Conservation (phyloP, 2,113 vertebrate species). For the Cochlearius cochlearius region DNA sequence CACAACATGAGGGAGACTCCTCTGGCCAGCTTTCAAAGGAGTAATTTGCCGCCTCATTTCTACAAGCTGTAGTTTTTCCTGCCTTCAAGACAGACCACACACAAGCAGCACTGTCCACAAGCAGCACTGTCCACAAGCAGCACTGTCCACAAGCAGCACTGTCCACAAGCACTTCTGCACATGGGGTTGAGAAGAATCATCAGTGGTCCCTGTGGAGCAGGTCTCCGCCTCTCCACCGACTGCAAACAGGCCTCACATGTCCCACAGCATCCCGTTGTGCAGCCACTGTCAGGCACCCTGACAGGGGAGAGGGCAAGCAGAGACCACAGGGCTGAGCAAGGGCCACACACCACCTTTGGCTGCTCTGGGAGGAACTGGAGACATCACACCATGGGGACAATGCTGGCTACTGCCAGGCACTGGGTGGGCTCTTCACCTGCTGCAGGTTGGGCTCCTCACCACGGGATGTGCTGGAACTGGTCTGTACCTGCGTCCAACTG, state of each 20-base stretch:
- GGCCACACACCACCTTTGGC: not conserved
- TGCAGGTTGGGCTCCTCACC: not conserved
- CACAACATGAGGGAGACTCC: not conserved
- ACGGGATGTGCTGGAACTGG: not conserved
- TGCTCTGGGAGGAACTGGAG: not conserved
- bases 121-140: not conserved
- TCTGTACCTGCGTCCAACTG: not conserved
- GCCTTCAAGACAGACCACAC: not conserved
- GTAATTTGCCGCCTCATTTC: not conserved
- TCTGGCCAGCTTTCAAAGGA: not conserved
- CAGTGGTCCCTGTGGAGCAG: not conserved
- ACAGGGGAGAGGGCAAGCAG: not conserved
- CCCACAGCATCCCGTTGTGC: fast-evolving
- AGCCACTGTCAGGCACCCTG: not conserved
- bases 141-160: too few species aligned
- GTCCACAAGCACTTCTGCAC: not conserved
- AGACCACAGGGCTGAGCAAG: not conserved
- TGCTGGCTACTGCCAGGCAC: not conserved
- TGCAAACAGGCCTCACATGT: not conserved
- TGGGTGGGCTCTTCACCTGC: not conserved
- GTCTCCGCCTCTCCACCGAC: not conserved
- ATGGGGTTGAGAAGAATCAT: not conserved
- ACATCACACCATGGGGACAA: not conserved
- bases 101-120: not conserved
- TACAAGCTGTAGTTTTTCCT: not conserved